These are phyloP conservation scores for Limanda limanda DNA, from an alignment of 2,113 vertebrate species.

Conservation along the genomic window DNA sequence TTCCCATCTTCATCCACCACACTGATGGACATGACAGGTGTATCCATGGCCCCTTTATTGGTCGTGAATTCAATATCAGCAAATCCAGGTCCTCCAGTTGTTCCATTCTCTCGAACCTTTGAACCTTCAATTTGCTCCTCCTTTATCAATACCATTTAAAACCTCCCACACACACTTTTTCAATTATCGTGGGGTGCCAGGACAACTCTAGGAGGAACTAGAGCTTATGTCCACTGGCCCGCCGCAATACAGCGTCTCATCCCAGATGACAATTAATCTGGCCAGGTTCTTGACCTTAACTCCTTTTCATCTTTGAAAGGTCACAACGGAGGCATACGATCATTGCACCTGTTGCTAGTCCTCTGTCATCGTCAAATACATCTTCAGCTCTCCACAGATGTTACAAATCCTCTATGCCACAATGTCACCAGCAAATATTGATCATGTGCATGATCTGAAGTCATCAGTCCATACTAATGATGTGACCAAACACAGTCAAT, in stretches of 20 bases:
- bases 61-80: constrained; percentile 10
- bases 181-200: constrained; percentile 9
- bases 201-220: constrained; percentile 17
- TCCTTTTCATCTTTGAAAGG: not conserved
- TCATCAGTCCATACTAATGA: constrained; percentile 2
- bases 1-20: constrained; percentile 19
- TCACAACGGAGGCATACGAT: not conserved
- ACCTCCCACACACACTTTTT: constrained; percentile 13
- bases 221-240: constrained; percentile 31
- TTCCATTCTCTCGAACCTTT: constrained; percentile 74
- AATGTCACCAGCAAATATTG: constrained; percentile 19
- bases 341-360: constrained; percentile 1
- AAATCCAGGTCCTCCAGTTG: constrained; percentile 17
- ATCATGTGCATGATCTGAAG: constrained; percentile 12
- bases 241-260: constrained; percentile 18
- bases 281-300: not conserved
- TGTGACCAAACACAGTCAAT: not conserved
- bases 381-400: not conserved
- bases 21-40: constrained; percentile 53
- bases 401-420: not conserved
- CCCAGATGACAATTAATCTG: not conserved
- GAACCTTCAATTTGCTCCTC: constrained; percentile 78
- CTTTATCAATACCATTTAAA: constrained; percentile 88
- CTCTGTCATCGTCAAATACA: constrained; percentile 8
- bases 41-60: constrained; percentile 28